These are phyloP conservation scores for Podabrus alpinus DNA, from an alignment of 2,888 invertebrate genomes.

Conservation along the genomic window DNA sequence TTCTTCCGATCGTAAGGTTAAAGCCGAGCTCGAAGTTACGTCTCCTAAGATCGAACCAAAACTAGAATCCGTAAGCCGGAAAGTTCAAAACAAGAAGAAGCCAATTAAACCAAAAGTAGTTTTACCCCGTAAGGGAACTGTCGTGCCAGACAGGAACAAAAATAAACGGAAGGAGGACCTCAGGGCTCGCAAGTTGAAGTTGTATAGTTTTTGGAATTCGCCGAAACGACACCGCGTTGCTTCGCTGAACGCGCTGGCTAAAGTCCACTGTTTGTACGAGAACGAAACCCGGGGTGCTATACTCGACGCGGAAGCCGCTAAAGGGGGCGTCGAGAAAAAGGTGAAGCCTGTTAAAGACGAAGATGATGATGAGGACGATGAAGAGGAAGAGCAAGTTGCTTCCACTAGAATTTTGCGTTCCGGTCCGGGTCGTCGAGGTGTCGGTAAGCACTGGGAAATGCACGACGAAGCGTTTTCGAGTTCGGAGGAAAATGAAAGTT, in stretches of 20 bases:
- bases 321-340: conserved; percentile 37
- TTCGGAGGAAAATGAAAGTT: conserved; percentile 44
- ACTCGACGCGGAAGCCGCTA: conserved; percentile 45
- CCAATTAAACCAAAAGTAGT: conserved; percentile 19
- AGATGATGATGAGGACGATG: conserved; percentile 37
- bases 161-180: conserved; percentile 35
- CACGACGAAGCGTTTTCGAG: conserved; percentile 69
- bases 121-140: conserved; percentile 21
- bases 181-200: conserved; percentile 59
- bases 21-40: background rate
- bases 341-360: conserved; percentile 26
- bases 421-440: conserved; percentile 75
- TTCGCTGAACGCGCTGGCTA: conserved; percentile 85
- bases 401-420: conserved; percentile 64
- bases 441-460: conserved; percentile 85
- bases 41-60: conserved; percentile 4
- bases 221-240: conserved; percentile 86
- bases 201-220: conserved; percentile 73
- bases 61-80: background rate
- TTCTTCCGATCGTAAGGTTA: conserved; percentile 17
- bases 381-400: conserved; percentile 35
- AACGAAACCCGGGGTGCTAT: conserved; percentile 80
- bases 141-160: conserved; percentile 22
- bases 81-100: background rate
- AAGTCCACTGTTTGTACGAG: conserved; percentile 89